Percentiles rank a stretch among this genome's conserved stretches.
Conservation (phyloP, 2,797 vertebrate species). For the Pogonophryne albipinna region DNA sequence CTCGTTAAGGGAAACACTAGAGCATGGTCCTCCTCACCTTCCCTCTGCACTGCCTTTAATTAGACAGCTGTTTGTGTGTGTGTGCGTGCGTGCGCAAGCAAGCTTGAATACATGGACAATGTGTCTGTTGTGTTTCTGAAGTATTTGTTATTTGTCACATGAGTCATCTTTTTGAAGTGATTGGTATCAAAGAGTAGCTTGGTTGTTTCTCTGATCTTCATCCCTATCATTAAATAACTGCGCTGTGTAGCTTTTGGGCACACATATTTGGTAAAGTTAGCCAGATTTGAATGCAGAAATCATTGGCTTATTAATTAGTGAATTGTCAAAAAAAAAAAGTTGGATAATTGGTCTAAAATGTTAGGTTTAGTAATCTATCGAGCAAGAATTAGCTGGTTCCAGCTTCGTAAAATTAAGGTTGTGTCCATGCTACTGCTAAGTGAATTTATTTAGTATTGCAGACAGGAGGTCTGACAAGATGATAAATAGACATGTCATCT, state of each 20-base stretch:
- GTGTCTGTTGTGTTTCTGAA: conserved; percentile 13
- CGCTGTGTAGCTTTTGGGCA: neutral
- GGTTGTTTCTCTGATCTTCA: conserved; percentile 51
- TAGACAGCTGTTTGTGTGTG: conserved; percentile 70
- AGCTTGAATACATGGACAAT: neutral
- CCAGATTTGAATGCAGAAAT: neutral
- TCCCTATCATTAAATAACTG: conserved; percentile 21
- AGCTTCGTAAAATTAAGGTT: neutral
- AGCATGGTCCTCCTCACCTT: conserved; percentile 78
- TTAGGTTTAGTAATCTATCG: conserved; percentile 3
- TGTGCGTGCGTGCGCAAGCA: conserved; percentile 43
- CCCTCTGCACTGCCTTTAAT: conserved; percentile 77
- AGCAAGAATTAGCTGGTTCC: neutral
- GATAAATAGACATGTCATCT: neutral
- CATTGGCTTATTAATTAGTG: neutral
- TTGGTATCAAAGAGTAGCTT: conserved; percentile 40
- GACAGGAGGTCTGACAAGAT: neutral
- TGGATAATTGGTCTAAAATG: neutral
- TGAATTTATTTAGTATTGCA: neutral
- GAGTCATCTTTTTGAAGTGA: conserved; percentile 55
- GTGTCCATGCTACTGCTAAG: neutral
- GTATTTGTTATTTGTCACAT: conserved; percentile 18
- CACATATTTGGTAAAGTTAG: neutral
- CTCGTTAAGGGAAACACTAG: conserved; percentile 79
- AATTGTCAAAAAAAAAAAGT: neutral